Conservation (phyloP, 2,888 invertebrate species). For the Tinea semifulvella region DNA sequence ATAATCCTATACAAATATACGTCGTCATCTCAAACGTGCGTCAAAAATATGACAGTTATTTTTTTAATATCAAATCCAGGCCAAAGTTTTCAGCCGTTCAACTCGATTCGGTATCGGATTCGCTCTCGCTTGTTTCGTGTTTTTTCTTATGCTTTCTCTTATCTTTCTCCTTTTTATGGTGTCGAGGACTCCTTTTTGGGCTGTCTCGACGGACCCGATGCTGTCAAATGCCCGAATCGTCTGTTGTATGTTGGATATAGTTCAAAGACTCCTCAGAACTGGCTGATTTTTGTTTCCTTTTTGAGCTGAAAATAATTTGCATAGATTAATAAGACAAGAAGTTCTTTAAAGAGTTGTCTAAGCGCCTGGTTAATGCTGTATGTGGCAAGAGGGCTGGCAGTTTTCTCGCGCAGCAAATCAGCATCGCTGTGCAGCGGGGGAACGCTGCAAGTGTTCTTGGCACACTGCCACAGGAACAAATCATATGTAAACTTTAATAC, state of each 20-base stretch:
- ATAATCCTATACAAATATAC: too few species aligned
- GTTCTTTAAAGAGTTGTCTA: too few species aligned
- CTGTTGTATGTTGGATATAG: slow-evolving; percentile 55
- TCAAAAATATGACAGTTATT: slow-evolving; percentile 1
- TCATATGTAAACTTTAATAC: too few species aligned
- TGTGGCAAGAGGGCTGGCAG: too few species aligned
- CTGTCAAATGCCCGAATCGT: slow-evolving; percentile 63
- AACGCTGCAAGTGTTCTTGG: too few species aligned
- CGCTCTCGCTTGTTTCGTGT: slow-evolving; percentile 37
- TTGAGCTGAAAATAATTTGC: slow-evolving; percentile 26
- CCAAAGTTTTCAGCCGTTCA: slow-evolving; percentile 32
- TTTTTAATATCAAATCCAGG: slow-evolving; percentile 2
- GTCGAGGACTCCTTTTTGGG: slow-evolving; percentile 36
- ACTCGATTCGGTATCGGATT: slow-evolving; percentile 44
- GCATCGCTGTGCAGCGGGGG: too few species aligned
- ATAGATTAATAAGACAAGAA: neutral
- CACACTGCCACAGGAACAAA: too few species aligned
- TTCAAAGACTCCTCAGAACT: slow-evolving; percentile 52
- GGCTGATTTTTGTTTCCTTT: slow-evolving; percentile 51
- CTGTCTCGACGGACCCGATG: slow-evolving; percentile 51
- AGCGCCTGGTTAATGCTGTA: too few species aligned
- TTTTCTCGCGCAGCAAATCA: too few species aligned
- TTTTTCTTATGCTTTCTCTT: slow-evolving; percentile 39
- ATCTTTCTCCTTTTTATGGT: slow-evolving; percentile 27
- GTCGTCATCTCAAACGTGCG: neutral